These are phyloP conservation scores for Tetanocera ferruginea DNA, from an alignment of 2,888 invertebrate genomes.

Conservation along the genomic window DNA sequence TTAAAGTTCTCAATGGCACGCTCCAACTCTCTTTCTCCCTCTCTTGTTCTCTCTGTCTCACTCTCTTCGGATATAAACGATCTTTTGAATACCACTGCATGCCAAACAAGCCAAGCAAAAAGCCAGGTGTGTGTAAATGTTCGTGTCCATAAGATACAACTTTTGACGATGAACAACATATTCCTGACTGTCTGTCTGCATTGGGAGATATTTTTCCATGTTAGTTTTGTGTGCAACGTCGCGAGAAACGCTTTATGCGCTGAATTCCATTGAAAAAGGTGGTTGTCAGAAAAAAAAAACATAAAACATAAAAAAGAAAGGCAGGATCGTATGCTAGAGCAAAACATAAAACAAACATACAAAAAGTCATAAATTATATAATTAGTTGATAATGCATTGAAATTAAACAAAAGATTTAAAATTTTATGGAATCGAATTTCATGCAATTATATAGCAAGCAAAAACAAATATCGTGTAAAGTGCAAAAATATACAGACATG, in stretches of 20 bases:
- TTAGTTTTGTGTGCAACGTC: constrained; percentile 30
- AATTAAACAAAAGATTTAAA: background rate
- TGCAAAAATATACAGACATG: background rate
- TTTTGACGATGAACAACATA: background rate
- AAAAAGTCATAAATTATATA: background rate
- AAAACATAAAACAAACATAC: too few relatives aligned
- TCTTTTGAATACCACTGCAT: constrained; percentile 12
- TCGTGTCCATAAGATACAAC: background rate
- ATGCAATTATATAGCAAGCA: background rate
- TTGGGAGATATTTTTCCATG: constrained; percentile 24
- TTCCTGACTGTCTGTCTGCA: constrained; percentile 17
- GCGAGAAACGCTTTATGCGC: constrained; percentile 17
- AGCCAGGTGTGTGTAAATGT: constrained; percentile 14
- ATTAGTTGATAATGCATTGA: too few relatives aligned
- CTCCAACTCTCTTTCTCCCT: constrained; percentile 15
- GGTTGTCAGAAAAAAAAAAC: background rate
- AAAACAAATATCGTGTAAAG: background rate
- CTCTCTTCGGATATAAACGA: constrained; percentile 10
- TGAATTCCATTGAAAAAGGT: background rate
- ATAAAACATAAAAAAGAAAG: background rate
- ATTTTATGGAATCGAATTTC: background rate
- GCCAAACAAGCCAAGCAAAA: constrained; percentile 12
- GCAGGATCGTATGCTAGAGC: background rate
- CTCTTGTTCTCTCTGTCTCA: background rate
- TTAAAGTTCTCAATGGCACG: constrained; percentile 9